Evolutionary conservation across 2,888 invertebrate species (phyloP), one percentile per base, ranked within the genome.

Genomic region (Amitus sp.): DNA sequence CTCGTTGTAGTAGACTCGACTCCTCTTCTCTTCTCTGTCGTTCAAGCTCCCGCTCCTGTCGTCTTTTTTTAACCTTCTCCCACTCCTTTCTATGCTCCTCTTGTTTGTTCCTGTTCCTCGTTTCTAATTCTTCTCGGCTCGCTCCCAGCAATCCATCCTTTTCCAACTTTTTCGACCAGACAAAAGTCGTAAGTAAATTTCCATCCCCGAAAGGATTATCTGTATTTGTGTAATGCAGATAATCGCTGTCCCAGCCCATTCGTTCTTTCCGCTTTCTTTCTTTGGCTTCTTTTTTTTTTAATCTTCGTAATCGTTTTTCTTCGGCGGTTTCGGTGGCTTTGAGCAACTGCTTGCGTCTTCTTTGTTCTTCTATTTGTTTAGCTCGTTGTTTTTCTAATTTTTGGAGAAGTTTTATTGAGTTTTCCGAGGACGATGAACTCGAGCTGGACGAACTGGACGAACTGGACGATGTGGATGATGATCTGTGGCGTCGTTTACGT

Each of bases 181-280:
- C 94, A 83, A 99, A 99, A 0, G 96, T 94, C 27, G 97, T 92
- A 3, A 97, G 87, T 33, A 99, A 87, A 73, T 96, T 95, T 0
- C 94, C 94, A 85, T 99, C 99, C 0, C 98, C 98, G 82, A 98
- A 99, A 0, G 99, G 99, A 84, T 99, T 99, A 82, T 99, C 98
- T 48, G 94, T 93, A 82, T 99, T 97, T 0, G 98, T 98, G 77
- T 98, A 99, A 76, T 96, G 95, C 62, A 96, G 88, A 79, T 96
- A 96, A 81, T 98, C 97, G 66, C 92, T 94, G 81, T 97, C 97
- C 97, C 96, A 97, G 4, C 97, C 97, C 96, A 97, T 96, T 67
- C 94, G 86, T 79, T 95, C 93, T 53, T 96, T 93, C 0, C 95
- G 84, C 62, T 89, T 89, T 1, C 93, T 86, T 80, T 96, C 96